Evolutionary conservation across 2,797 vertebrate genomes (phyloP), one percentile per base, ranked within the genome.

Genomic region (Amblyopsis hoosieri): DNA sequence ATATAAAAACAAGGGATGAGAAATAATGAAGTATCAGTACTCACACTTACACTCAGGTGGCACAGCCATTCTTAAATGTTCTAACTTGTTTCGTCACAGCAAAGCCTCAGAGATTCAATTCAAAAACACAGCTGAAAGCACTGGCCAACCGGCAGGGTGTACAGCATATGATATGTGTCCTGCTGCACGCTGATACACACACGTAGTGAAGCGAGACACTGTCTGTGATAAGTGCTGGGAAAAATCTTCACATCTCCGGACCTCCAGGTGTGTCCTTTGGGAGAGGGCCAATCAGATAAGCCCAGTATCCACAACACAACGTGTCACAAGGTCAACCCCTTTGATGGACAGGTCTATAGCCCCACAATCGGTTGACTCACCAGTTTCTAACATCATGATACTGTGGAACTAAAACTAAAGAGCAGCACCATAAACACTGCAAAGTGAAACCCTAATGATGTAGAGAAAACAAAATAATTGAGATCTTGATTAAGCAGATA

Each of bases 51-150:
- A 62, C 57, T 80, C 74, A 62, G 73, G 72, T 48, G 80, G 74
- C 60, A 88, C 81, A 42, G 85, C 81, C 87, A 90, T 90, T 55
- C 11, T 57, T n/a, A 56, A 23, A 33, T 62, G 23, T 53, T 37
- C 6, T 2, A 9, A 37, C 9, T 37, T 37, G 33, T 66, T 47
- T 59, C 46, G 62, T 49, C 49, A 37, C 19, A 59, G 62, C n/a
- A 11, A 33, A 12, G 37, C 54, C 17, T 17, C 15, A 33, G 13
- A 33, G 31, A 66, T 14, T 4, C 8, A 53, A 51, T 15, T 29
- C 13, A 17, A 14, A 59, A 33, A 37, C 46, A 33, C 31, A 12
- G 59, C 2, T 59, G 46, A 5, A 62, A 19, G n/a, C 61, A 56
- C 55, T 55, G 45, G 66, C 61, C 69, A 49, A 52, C 2, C 4